Evolutionary conservation across 2,113 vertebrate species (phyloP), one percentile per base, ranked within the genome.

Genomic region (Brachionichthys hirsutus): DNA sequence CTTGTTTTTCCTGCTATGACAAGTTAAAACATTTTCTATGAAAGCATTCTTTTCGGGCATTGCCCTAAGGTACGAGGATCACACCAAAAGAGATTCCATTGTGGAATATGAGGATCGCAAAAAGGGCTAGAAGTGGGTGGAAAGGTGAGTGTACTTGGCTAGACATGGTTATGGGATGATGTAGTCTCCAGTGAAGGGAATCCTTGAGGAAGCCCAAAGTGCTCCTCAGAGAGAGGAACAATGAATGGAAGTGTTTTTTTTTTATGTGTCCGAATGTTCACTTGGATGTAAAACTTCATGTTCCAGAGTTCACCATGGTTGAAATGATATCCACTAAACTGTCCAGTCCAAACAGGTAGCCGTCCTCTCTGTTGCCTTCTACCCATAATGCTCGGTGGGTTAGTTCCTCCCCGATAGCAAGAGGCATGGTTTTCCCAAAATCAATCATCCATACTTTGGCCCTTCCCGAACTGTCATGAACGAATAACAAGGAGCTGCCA

Each of bases 401-500:
- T 10, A 99, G 94, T 69, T 93, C 90, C 63, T 98, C 84, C 42
- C 97, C 96, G 3, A 95, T 94, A 0, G 95, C 91, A 55, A 99
- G 92, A 0, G 95, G 94, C 0, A 93, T 99, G 53, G 97, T 99
- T 78, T 99, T 99, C 72, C 97, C 97, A 35, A 99, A 99, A 89
- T 99, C 97, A 16, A 99, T 99, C 97, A 99, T 98, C 97, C 97
- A 98, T 63, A 99, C 94, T 87, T 95, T 98, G 83, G 97, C 97
- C 43, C 92, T 91, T 5, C 96, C 95, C 20, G 83, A 94, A 70
- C 93, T 92, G 91, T 99, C 97, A 0, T 99, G 97, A 80, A 99
- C 94, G 41, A 99, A 99, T 64, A 99, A 93, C 48, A 99, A 92
- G 44, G 97, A 99, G 89, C 97, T 99, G 82, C 97, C 97, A 0